phyloP scores from a whole-genome alignment of 53 echinoderm and acorn worm genomes.

The Luidia sarsii region DNA sequence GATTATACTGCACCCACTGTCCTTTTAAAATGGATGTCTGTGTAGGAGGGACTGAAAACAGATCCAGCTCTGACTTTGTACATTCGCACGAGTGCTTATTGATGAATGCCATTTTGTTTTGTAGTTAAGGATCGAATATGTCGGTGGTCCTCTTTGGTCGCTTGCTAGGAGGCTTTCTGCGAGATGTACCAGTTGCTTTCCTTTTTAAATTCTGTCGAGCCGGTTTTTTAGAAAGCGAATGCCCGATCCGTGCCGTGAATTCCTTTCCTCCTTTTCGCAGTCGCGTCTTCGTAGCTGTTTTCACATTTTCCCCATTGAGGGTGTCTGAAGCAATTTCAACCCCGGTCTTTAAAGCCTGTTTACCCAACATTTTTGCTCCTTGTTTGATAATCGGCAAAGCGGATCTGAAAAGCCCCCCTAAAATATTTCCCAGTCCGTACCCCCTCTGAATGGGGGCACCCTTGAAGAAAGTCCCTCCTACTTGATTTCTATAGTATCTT shows the following conservation, averaged over 20 bases:
- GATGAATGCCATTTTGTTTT: constrained; percentile 58
- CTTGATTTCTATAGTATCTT: constrained; percentile 30
- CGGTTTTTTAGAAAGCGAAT: background rate
- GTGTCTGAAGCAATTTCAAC: constrained; percentile 18
- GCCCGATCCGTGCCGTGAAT: background rate
- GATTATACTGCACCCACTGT: constrained; percentile 53
- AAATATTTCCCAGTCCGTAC: constrained; percentile 43
- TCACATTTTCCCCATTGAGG: constrained; percentile 18
- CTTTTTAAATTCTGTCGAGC: background rate
- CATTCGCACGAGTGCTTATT: constrained; percentile 56
- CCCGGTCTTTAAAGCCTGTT: constrained; percentile 31
- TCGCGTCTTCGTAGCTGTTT: constrained; percentile 15
- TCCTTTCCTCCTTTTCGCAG: constrained; percentile 2
- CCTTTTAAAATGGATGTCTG: constrained; percentile 32
- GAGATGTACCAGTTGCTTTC: background rate
- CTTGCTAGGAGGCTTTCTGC: constrained; percentile 26
- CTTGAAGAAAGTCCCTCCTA: constrained; percentile 14
- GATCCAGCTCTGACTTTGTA: constrained; percentile 39
- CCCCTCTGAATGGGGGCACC: constrained; percentile 25
- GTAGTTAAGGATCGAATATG: constrained; percentile 2
- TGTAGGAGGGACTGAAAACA: constrained; percentile 46
- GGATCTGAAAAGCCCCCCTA: constrained; percentile 38
- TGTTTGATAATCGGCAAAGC: constrained; percentile 51
- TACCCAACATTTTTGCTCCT: constrained; percentile 28
- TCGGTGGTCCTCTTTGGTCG: constrained; percentile 33